Evolutionary conservation across 2,888 invertebrate genomes (phyloP), one percentile per base, ranked within the genome.

Genomic region (Dilophus febrilis): DNA sequence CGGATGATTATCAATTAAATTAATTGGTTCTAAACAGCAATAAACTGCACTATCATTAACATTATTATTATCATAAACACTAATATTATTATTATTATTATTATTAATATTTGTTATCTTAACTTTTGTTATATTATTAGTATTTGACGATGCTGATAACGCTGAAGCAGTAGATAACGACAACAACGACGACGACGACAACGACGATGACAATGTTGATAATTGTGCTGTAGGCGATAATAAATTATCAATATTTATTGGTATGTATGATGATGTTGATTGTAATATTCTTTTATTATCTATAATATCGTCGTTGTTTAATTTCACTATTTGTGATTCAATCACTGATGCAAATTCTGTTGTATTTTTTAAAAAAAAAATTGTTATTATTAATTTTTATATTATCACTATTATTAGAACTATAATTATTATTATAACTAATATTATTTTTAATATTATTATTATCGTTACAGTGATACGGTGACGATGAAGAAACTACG

Each of bases 401-500:
- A 33, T 17, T 33, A 33, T 33, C 33, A 33, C 33, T 33, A 17
- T 16, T 14, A 33, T 17, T 16, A 33, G 8, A 14, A 33, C 14
- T 33, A 33, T 13, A 4, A 14, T 5, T 33, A 17, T 33, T 33
- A 33, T 14, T 13, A 8, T 14, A 10, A 33, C 19, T 34, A 7
- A 17, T 18, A 10, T 16, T 3, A 34, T 34, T 34, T 11, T 17
- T 18, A 7, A 18, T 17, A 34, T 18, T 34, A 34, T 37, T 40
- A 33, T 40, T 36, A 30, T 26, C 14, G 35, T 26, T 26, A 26
- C 35, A 17, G 19, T 37, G 4, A 37, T 18, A 22, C 40, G 40
- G 26, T 33, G 27, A 19, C 22, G 43, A n/a, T 39, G 48, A 43
- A 40, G 46, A 44, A 39, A 45, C 44, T 22, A 46, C 48, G 22